These are phyloP conservation scores for Apoda limacodes DNA, from an alignment of 2,888 invertebrate species.

Conservation along the genomic window DNA sequence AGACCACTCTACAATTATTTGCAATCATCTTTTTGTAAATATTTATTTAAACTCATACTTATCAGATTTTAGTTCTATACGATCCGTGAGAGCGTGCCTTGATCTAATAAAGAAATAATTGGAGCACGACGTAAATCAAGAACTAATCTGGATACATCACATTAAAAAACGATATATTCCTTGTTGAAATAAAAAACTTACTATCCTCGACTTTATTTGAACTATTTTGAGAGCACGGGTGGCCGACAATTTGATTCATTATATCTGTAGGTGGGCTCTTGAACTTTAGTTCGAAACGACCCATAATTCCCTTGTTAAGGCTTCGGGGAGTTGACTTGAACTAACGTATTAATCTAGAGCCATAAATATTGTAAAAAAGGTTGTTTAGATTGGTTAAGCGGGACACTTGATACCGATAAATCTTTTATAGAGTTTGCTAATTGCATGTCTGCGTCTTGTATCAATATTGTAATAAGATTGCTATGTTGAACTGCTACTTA, in stretches of 20 bases:
- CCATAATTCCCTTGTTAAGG: slow-evolving; percentile 61
- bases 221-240: slow-evolving; percentile 43
- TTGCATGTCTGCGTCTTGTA: slow-evolving; percentile 5
- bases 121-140: slow-evolving; percentile 36
- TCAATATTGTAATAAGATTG: slow-evolving; percentile 1
- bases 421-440: slow-evolving; percentile 23
- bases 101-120: slow-evolving; percentile 33
- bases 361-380: slow-evolving; percentile 41
- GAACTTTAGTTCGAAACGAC: slow-evolving; percentile 50
- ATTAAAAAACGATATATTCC: slow-evolving; percentile 30
- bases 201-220: slow-evolving; percentile 29
- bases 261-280: slow-evolving; percentile 52
- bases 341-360: slow-evolving; percentile 52
- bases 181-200: slow-evolving; percentile 35
- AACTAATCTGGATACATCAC: slow-evolving; percentile 2
- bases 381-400: slow-evolving; percentile 23
- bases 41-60: no score
- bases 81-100: slow-evolving; percentile 42
- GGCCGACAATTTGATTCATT: slow-evolving; percentile 55
- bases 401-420: slow-evolving; percentile 28
- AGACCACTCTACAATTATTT: no score
- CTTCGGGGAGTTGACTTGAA: slow-evolving; percentile 36
- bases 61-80: no score
- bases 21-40: no score
- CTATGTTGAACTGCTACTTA: no score